These are phyloP conservation scores for Bambusicola thoracicus DNA, from an alignment of 2,113 vertebrate genomes.

Conservation along the genomic window DNA sequence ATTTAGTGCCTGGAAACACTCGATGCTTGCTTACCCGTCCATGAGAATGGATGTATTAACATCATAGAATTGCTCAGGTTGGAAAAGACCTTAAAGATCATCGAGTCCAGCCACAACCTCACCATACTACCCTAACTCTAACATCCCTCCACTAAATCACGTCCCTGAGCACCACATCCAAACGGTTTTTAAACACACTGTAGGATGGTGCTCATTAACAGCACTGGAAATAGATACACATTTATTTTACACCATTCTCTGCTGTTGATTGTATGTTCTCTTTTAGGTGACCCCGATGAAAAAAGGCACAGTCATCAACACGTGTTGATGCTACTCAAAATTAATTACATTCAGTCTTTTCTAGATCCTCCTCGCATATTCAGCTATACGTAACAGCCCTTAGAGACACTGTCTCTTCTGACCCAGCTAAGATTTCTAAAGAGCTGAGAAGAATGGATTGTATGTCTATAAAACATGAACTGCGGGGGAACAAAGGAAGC, in stretches of 20 bases:
- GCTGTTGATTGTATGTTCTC: not conserved
- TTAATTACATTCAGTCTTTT: not conserved
- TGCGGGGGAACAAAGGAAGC: rapidly evolving
- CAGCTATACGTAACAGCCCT: rapidly evolving
- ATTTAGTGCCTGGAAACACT: not conserved
- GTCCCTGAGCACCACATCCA: too few species aligned
- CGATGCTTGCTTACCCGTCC: not conserved
- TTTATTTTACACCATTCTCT: not conserved
- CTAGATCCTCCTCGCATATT: not conserved
- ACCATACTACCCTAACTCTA: too few species aligned
- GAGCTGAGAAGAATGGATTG: not conserved
- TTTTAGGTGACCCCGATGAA: not conserved
- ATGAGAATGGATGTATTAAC: rapidly evolving
- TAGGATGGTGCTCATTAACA: not conserved
- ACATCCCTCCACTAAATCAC: too few species aligned
- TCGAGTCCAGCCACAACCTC: too few species aligned
- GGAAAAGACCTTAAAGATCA: too few species aligned
- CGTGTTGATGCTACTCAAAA: not conserved
- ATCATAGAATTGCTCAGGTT: too few species aligned
- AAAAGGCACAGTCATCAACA: rapidly evolving
- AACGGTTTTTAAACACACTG: too few species aligned
- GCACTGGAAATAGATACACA: not conserved
- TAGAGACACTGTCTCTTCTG: not conserved
- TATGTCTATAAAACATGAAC: not conserved
- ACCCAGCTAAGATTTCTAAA: not conserved